A percentile compares a stretch with the other conserved stretches of the same genome.
phyloP scores from a whole-genome alignment of 2,888 invertebrate genomes.

The Stenolophus ochropezus region DNA sequence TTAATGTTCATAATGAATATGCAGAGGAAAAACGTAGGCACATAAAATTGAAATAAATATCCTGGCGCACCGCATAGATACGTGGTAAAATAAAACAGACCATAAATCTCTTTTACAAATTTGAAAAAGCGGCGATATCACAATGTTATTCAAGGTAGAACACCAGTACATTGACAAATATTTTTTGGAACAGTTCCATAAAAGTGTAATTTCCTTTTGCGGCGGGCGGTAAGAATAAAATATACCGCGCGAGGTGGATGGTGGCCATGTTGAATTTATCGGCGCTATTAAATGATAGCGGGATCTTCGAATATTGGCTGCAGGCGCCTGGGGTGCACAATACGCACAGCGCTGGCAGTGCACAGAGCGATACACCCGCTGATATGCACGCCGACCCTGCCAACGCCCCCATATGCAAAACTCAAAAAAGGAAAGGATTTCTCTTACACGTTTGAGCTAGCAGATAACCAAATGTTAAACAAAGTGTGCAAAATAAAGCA shows the following conservation, averaged over 20 bases:
- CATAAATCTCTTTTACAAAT: constrained; percentile 25
- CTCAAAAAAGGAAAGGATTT: no score
- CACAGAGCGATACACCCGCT: background rate
- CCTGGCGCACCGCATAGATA: background rate
- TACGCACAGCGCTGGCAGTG: background rate
- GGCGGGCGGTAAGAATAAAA: constrained; percentile 4
- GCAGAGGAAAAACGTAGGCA: background rate
- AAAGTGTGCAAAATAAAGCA: no score
- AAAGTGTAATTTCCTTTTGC: constrained; percentile 33
- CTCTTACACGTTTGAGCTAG: no score
- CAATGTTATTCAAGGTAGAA: constrained; percentile 8
- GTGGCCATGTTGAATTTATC: constrained; percentile 19
- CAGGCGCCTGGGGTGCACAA: background rate
- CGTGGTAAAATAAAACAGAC: constrained; percentile 18
- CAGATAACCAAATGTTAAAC: no score
- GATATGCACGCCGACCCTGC: no score
- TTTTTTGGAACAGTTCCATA: constrained; percentile 32
- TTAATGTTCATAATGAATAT: background rate
- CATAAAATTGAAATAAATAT: constrained; percentile 34
- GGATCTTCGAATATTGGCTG: constrained; percentile 23
- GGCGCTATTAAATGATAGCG: constrained; percentile 21
- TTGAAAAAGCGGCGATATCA: constrained; percentile 21
- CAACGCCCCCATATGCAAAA: no score
- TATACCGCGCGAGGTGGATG: constrained; percentile 10
- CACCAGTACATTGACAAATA: constrained; percentile 27